Evolutionary conservation across 2,888 invertebrate genomes (phyloP).

Genomic region (Synanthedon tipuliformis): DNA sequence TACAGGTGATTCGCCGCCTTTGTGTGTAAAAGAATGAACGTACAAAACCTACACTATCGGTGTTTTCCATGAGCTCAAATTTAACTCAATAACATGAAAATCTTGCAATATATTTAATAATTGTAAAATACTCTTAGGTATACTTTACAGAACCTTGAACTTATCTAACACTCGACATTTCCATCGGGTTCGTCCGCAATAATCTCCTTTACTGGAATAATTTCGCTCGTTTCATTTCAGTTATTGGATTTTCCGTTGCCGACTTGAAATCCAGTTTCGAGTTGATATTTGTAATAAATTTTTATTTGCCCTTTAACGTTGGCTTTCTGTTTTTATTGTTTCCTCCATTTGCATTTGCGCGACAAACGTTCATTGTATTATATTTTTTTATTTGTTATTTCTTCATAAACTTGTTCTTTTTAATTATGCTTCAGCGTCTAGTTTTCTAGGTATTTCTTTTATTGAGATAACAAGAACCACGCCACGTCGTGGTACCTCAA

Average conservation of each 20-base stretch:
- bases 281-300: slow-evolving; percentile 54
- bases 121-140: slow-evolving; percentile 3
- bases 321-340: slow-evolving; percentile 34
- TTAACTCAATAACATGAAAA: no score
- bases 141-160: neutral
- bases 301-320: slow-evolving; percentile 37
- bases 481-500: no score
- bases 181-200: slow-evolving; percentile 30
- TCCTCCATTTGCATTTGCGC: slow-evolving; percentile 15
- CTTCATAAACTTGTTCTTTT: neutral
- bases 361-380: neutral
- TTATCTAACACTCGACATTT: slow-evolving; percentile 15
- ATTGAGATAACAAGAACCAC: no score
- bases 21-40: no score
- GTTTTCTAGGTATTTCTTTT: no score
- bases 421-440: neutral
- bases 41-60: no score
- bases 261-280: slow-evolving; percentile 21
- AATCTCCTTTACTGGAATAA: slow-evolving; percentile 43
- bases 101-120: slow-evolving; percentile 1
- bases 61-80: no score
- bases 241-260: slow-evolving; percentile 43
- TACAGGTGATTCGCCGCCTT: no score
- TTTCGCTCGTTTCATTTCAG: slow-evolving; percentile 44
- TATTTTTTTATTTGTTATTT: neutral